Percentiles rank a stretch among this genome's conserved stretches.
Evolutionary conservation across 35 echinoderm and acorn worm species (phyloP).

Genomic region (Heliocidaris erythrogramma): DNA sequence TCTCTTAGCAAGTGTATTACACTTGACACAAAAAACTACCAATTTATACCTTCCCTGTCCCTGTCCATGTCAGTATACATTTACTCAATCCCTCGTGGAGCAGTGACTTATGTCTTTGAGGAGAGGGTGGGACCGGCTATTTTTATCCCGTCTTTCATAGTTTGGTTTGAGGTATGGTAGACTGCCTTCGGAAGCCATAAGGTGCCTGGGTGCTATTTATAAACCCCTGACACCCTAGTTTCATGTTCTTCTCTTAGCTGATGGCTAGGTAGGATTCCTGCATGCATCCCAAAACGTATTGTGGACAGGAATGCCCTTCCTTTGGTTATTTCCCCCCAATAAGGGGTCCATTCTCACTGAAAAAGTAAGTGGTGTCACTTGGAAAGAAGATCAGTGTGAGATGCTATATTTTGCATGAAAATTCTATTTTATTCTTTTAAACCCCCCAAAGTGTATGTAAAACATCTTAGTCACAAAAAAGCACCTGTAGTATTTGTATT

Average conservation of each 20-base stretch:
- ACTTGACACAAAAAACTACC: not conserved
- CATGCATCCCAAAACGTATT: too few species aligned
- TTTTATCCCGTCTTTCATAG: not conserved
- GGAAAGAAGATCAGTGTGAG: too few species aligned
- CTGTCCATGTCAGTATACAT: not conserved
- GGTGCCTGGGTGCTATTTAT: not conserved
- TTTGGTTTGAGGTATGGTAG: not conserved
- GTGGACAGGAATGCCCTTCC: too few species aligned
- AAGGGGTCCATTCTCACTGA: too few species aligned
- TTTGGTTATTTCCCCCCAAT: too few species aligned
- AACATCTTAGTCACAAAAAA: not conserved
- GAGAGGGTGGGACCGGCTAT: not conserved
- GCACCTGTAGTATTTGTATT: not conserved
- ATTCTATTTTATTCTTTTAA: not conserved
- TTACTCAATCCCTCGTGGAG: not conserved
- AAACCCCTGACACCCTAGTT: not conserved
- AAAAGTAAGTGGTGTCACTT: too few species aligned
- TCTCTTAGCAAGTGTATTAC: not conserved
- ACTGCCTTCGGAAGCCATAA: not conserved
- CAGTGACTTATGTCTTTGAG: not conserved
- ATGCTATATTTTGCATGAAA: too few species aligned
- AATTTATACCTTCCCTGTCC: not conserved
- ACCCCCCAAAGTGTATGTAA: not conserved
- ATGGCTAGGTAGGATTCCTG: too few species aligned
- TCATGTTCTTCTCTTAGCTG: too few species aligned